Conservation (phyloP, 1,140 invertebrate genomes). For the Hylaeus volcanicus region DNA sequence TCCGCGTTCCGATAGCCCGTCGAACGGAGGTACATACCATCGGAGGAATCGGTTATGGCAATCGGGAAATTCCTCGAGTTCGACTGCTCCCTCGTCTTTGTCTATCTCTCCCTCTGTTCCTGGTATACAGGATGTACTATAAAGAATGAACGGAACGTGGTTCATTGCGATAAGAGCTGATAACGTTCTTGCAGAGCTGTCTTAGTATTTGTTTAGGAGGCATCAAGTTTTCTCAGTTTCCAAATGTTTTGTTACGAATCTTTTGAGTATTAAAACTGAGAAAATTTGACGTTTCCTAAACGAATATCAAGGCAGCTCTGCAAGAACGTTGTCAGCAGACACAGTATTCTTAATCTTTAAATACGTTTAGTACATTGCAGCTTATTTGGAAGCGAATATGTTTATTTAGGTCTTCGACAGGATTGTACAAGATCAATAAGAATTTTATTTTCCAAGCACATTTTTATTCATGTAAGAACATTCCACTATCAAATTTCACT, state of each 20-base stretch:
- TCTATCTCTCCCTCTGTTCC: too few relatives aligned
- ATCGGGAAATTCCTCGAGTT: constrained; percentile 52
- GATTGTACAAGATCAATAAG: not conserved
- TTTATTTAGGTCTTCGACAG: constrained; percentile 47
- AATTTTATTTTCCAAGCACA: not conserved
- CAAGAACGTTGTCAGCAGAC: constrained; percentile 25
- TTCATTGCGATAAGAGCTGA: too few relatives aligned
- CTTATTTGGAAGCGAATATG: not conserved
- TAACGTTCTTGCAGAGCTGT: too few relatives aligned
- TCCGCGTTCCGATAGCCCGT: constrained; percentile 51
- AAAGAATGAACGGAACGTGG: too few relatives aligned
- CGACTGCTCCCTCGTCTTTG: not conserved
- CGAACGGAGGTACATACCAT: constrained; percentile 17
- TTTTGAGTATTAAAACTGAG: too few relatives aligned
- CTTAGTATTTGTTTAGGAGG: too few relatives aligned
- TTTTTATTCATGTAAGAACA: constrained; percentile 52
- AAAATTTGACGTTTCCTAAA: too few relatives aligned
- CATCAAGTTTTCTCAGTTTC: too few relatives aligned
- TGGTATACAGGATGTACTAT: constrained; percentile 9
- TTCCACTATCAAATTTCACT: not conserved
- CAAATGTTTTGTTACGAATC: too few relatives aligned
- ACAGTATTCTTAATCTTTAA: constrained; percentile 26
- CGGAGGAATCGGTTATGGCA: constrained; percentile 38
- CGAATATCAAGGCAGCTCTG: too few relatives aligned
- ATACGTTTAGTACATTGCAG: not conserved